Evolutionary conservation across 2,888 invertebrate genomes (phyloP).

Genomic region (Hipparchia semele): DNA sequence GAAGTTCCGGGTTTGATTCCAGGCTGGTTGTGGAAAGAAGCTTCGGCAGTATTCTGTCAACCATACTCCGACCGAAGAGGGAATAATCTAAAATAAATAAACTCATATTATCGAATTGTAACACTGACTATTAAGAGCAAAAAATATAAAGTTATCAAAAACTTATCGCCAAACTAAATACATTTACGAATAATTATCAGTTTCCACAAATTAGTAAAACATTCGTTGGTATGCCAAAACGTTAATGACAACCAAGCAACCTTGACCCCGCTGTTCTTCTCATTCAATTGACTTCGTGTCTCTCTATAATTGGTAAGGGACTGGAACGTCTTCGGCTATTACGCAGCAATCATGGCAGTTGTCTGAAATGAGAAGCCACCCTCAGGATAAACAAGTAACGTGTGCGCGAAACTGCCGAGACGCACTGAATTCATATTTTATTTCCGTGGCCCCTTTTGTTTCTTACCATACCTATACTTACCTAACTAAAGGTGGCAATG

Average conservation of each 20-base stretch:
- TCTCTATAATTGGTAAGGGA: constrained; percentile 42
- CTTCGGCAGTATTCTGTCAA: too few species aligned
- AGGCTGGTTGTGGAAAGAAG: too few species aligned
- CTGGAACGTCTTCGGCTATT: constrained; percentile 61
- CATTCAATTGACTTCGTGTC: constrained; percentile 37
- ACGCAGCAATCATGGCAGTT: constrained; percentile 79
- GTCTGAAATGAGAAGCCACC: constrained; percentile 78
- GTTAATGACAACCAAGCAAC: constrained; percentile 56
- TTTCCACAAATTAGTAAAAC: constrained; percentile 30
- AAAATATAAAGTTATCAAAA: background rate
- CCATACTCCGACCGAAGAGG: too few species aligned
- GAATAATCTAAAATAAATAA: too few species aligned
- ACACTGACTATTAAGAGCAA: too few species aligned
- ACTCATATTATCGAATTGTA: too few species aligned
- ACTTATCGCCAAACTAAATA: background rate
- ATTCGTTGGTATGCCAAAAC: constrained; percentile 52
- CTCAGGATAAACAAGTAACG: constrained; percentile 82
- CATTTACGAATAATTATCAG: constrained; percentile 4
- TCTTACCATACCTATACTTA: constrained; percentile 47
- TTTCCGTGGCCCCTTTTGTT: constrained; percentile 60
- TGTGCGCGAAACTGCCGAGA: constrained; percentile 77
- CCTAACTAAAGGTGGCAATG: constrained; percentile 39
- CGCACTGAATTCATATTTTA: constrained; percentile 79
- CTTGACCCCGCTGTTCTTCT: constrained; percentile 49
- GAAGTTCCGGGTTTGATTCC: too few species aligned